Evolutionary conservation across 2,797 vertebrate genomes (phyloP), one percentile per base, ranked within the genome.

Genomic region (Sebastes trivittatus): DNA sequence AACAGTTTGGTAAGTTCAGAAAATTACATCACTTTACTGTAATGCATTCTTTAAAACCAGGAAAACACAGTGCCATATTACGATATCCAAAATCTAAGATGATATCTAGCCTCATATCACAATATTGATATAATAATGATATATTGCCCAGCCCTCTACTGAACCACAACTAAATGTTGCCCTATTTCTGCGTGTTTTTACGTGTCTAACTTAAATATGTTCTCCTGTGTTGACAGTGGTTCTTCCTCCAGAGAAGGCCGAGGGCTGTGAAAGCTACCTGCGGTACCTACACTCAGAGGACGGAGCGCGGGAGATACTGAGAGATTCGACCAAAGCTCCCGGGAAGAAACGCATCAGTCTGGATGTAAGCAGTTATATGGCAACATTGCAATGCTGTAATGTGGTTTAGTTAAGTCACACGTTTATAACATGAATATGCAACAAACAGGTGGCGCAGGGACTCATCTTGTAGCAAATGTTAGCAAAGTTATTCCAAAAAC

Each of bases 261-360:
- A 96, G 81, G 95, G 95, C 75, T 95, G 96, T 84, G 94, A 95
- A 65, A 92, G 91, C 79, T 94, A 94, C 74, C 77, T 94, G 75
- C 94, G 92, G 84, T 94, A 92, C 81, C 81, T 94, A 27, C 92
- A 93, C 69, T 18, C 90, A 5, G 95, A 95, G 61, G 94, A 96
- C 0, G 93, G 92, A 16, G 94, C 95, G 78, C 83, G 85, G 23
- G 94, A 94, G 36, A 52, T 80, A 3, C 80, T 87, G 6, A 92
- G 92, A 88, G 95, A 96, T 1, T 13, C 79, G 16, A 82, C 67
- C 83, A 96, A 95, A 94, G 80, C 85, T 54, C 56, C 83, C 0
- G 93, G 90, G 29, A 96, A 94, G 90, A 96, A 96, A 59, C 93
- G 90, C 82, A 95, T 96, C 88, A 96, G 92, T 79, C 82, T 97